These are phyloP conservation scores for Carabus problematicus DNA, from an alignment of 2,888 invertebrate species.

Conservation along the genomic window DNA sequence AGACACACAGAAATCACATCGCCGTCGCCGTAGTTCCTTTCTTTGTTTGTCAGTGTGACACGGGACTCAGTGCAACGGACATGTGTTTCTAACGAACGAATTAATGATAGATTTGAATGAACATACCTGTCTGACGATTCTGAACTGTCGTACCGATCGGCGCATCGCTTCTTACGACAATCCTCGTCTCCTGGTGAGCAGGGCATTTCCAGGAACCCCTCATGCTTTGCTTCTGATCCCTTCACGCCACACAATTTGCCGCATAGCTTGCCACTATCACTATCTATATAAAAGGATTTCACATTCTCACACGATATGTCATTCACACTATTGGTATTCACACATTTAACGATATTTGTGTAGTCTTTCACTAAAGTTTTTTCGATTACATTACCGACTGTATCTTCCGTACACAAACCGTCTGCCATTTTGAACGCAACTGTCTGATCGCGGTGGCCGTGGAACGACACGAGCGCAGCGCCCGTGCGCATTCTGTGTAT, in stretches of 20 bases:
- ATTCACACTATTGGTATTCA: slow-evolving; percentile 60
- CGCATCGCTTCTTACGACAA: slow-evolving; percentile 83
- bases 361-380: slow-evolving; percentile 65
- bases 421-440: slow-evolving; percentile 84
- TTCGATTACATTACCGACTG: slow-evolving; percentile 66
- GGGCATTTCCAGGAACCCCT: slow-evolving; percentile 54
- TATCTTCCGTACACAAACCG: slow-evolving; percentile 72
- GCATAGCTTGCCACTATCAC: slow-evolving; percentile 58
- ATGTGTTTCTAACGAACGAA: slow-evolving; percentile 39
- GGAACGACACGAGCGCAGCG: slow-evolving; percentile 22
- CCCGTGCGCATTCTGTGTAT: slow-evolving; percentile 11
- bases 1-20: no score
- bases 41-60: slow-evolving; percentile 20
- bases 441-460: slow-evolving; percentile 61
- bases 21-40: slow-evolving; percentile 25
- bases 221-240: slow-evolving; percentile 50
- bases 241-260: slow-evolving; percentile 53
- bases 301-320: slow-evolving; percentile 66
- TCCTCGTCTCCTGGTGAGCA: slow-evolving; percentile 58
- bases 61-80: neutral
- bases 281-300: slow-evolving; percentile 56
- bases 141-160: slow-evolving; percentile 92
- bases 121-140: slow-evolving; percentile 90
- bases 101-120: slow-evolving; percentile 30
- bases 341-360: slow-evolving; percentile 57